Conservation (phyloP, 1,140 invertebrate genomes). For the Tribolium castaneum region DNA sequence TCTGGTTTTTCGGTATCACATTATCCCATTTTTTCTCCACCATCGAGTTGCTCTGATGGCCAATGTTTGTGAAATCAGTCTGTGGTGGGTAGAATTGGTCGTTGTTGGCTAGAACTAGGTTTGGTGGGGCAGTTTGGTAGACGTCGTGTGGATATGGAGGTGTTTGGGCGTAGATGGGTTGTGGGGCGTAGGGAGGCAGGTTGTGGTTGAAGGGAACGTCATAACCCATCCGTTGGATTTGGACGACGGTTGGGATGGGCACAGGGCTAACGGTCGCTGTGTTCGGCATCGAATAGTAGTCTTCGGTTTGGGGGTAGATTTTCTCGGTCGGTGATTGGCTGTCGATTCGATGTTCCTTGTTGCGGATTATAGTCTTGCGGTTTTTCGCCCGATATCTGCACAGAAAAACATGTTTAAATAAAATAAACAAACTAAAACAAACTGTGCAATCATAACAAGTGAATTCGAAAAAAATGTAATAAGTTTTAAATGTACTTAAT, state of each 20-base stretch:
- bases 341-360: slow-evolving; percentile 59
- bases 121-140: slow-evolving; percentile 18
- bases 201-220: slow-evolving; percentile 51
- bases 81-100: slow-evolving; percentile 52
- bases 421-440: too few relatives aligned
- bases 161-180: slow-evolving; percentile 55
- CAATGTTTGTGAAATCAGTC: slow-evolving; percentile 51
- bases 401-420: too few relatives aligned
- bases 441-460: too few relatives aligned
- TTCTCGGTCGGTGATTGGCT: slow-evolving; percentile 59
- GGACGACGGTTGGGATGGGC: slow-evolving; percentile 57
- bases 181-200: slow-evolving; percentile 7
- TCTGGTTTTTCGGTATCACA: slow-evolving; percentile 11
- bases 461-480: too few relatives aligned
- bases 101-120: slow-evolving; percentile 26
- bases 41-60: slow-evolving; percentile 55
- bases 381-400: slow-evolving; percentile 70
- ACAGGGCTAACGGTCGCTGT: slow-evolving; percentile 56
- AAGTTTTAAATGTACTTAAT: too few relatives aligned
- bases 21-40: slow-evolving; percentile 51
- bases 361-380: slow-evolving; percentile 66
- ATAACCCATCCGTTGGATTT: slow-evolving; percentile 55
- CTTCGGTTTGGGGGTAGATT: slow-evolving; percentile 53
- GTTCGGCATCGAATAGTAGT: slow-evolving; percentile 54
- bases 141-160: slow-evolving; percentile 6